A percentile compares a stretch with the other conserved stretches of the same genome.
phyloP scores from a whole-genome alignment of 2,888 invertebrate species.

The Hypselothyrea guttata region DNA sequence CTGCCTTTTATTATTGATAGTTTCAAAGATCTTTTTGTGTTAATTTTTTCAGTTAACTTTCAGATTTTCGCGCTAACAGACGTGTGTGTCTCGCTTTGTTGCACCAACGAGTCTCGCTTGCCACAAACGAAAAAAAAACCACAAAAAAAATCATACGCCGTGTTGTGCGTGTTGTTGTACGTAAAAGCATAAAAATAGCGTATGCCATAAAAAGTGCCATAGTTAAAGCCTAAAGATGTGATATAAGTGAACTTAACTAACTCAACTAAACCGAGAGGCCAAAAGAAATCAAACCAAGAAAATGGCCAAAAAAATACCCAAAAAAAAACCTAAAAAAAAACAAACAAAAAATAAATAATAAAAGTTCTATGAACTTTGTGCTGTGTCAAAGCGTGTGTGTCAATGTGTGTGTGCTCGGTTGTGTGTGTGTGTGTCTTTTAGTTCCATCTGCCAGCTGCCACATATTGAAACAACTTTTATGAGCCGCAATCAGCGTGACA shows the following conservation, averaged over 20 bases:
- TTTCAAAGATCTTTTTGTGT: constrained; percentile 62
- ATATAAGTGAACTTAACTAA: constrained; percentile 28
- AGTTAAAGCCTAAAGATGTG: constrained; percentile 29
- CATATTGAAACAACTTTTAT: constrained; percentile 19
- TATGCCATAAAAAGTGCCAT: constrained; percentile 9
- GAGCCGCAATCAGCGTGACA: constrained; percentile 31
- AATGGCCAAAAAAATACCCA: constrained; percentile 9
- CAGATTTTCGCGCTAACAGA: constrained; percentile 80
- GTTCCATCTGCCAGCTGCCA: constrained; percentile 1
- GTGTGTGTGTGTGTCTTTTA: constrained; percentile 1
- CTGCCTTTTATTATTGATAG: constrained; percentile 67
- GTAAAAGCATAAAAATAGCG: constrained; percentile 43
- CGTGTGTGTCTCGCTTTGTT: constrained; percentile 67
- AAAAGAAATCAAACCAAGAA: constrained; percentile 22
- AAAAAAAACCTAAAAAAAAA: constrained; percentile 21
- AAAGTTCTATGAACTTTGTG: constrained; percentile 48
- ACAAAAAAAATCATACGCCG: neutral
- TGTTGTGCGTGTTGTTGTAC: constrained; percentile 40
- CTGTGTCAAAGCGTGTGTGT: constrained; percentile 24
- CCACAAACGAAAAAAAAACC: neutral
- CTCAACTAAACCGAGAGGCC: constrained; percentile 1
- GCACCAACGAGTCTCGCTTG: constrained; percentile 8
- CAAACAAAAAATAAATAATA: constrained; percentile 6
- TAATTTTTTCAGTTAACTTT: constrained; percentile 81
- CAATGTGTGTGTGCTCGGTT: neutral